These are phyloP conservation scores for Momotus momota DNA, from an alignment of 2,797 vertebrate genomes.

Conservation along the genomic window DNA sequence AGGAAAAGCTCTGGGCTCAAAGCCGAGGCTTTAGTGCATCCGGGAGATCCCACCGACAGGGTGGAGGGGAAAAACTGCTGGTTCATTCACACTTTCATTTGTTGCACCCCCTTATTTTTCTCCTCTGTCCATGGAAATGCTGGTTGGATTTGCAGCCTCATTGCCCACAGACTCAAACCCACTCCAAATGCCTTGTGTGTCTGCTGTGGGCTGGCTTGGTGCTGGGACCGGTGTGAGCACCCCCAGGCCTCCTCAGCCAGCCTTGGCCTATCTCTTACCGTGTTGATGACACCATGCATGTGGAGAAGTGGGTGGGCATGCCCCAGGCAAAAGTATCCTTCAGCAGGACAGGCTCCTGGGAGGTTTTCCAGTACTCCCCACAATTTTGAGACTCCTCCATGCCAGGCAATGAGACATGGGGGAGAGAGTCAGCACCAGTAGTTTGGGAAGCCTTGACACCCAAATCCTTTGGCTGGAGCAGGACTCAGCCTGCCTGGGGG, in stretches of 20 bases:
- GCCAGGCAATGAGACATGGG: background rate
- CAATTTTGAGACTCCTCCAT: background rate
- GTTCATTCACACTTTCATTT: background rate
- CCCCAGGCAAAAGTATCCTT: background rate
- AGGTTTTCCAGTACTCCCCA: background rate
- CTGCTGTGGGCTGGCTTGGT: background rate
- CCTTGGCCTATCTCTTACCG: accelerated
- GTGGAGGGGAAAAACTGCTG: background rate
- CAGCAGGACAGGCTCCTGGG: background rate
- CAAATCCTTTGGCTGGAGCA: background rate
- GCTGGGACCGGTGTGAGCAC: accelerated
- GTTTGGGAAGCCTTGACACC: background rate
- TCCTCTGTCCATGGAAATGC: background rate
- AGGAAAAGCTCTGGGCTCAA: background rate
- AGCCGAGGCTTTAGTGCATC: background rate
- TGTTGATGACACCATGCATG: accelerated
- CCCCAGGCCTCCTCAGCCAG: background rate
- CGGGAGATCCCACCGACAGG: background rate
- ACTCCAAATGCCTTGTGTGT: background rate
- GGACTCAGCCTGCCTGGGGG: background rate
- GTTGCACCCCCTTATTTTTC: background rate
- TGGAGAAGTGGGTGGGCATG: background rate
- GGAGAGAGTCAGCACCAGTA: background rate
- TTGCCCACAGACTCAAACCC: background rate
- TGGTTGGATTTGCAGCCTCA: background rate